phyloP scores from a whole-genome alignment of 2,888 invertebrate species.

The Neoaliturus tenellus region DNA sequence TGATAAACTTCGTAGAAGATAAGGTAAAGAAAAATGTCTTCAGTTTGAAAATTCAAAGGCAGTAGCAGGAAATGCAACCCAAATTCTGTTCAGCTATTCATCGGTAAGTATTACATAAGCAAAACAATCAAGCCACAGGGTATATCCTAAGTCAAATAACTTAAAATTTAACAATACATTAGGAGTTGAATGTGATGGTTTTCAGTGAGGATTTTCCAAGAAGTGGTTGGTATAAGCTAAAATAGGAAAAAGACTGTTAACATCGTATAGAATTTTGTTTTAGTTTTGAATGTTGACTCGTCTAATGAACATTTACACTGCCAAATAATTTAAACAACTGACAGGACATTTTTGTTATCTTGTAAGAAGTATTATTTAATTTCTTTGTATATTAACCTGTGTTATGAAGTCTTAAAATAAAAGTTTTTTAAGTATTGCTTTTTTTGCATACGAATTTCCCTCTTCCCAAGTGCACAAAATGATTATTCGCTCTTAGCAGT shows the following conservation, averaged over 20 bases:
- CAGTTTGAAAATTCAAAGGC: constrained; percentile 44
- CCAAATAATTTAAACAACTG: background rate
- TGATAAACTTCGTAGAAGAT: constrained; percentile 3
- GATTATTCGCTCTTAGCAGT: no score
- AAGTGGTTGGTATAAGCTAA: background rate
- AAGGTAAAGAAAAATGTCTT: constrained; percentile 21
- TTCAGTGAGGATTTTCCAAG: background rate
- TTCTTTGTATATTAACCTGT: constrained; percentile 15
- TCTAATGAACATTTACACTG: background rate
- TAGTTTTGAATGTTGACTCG: background rate
- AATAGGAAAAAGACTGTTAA: background rate
- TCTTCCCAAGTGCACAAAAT: no score
- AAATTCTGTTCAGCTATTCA: constrained; percentile 47
- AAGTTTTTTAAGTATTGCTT: background rate
- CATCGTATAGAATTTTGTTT: background rate
- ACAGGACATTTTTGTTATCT: constrained; percentile 11
- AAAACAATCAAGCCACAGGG: background rate
- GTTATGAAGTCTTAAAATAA: background rate
- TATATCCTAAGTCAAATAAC: background rate
- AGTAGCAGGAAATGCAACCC: constrained; percentile 40
- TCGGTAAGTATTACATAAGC: constrained; percentile 31
- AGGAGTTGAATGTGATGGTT: background rate
- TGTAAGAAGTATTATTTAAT: constrained; percentile 7
- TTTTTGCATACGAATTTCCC: no score
- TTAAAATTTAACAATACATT: background rate